Evolutionary conservation across 2,113 vertebrate genomes (phyloP), one percentile per base, ranked within the genome.

Genomic region (Corvus hawaiiensis): DNA sequence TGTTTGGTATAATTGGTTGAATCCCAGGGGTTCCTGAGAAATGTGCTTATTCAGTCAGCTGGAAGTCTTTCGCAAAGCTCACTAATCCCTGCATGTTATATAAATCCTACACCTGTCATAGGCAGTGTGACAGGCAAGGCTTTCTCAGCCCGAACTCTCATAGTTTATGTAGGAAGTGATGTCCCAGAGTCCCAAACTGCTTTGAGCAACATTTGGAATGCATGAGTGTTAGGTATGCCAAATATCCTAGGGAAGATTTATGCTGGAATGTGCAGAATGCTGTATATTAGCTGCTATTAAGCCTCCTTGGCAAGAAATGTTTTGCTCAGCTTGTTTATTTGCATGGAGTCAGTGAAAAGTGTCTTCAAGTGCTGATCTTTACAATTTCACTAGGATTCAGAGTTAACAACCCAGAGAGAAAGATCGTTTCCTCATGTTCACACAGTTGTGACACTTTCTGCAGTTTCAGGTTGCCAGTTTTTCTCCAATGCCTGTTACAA

Each of bases 81-180:
- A 11, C 52, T 94, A 84, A 97, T 96, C 96, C 92, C 73, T 92
- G 71, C 28, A 43, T 79, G 88, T 95, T 90, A 90, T 90, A 96
- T 94, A 96, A 96, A 87, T 81, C 96, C 93, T 85, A 75, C 94
- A 97, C 93, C 96, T 97, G 96, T 92, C 80, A 61, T 3, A 75
- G 85, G 63, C 93, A 83, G 49, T 89, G 86, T 92, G 88, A 92
- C 76, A 84, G 33, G 52, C 85, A 81, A 66, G 87, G 39, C 94
- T 93, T 96, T 96, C 76, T 78, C 79, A 77, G 79, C 73, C 37
- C 52, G 61, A 1, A 18, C 48, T 81, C 85, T 90, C 83, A 44
- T 64, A 64, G 80, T 52, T 91, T 86, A 30, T 61, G 52, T 77
- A 91, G 82, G 82, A 90, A 84, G 26, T 26, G 44, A 32, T 84